phyloP scores from a whole-genome alignment of 37 sponge, comb jelly and placozoan genomes.

The Aplysina aerophoba region DNA sequence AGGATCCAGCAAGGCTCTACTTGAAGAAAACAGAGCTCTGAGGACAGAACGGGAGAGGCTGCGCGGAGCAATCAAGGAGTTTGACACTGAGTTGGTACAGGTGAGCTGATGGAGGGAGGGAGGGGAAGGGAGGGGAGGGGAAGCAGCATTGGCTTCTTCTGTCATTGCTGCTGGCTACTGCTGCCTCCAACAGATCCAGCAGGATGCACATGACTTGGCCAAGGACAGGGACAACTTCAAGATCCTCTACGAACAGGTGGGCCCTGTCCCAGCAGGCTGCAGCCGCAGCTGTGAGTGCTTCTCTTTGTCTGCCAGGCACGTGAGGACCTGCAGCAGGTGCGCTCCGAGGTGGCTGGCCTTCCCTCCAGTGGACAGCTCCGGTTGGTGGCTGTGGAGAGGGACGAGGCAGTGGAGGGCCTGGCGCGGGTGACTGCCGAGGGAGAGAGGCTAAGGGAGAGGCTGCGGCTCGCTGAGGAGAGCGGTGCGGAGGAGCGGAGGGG shows the following conservation, averaged over 20 bases:
- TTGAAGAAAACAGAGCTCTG: constrained; percentile 43
- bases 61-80: constrained; percentile 53
- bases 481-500: constrained; percentile 44
- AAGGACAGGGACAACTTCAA: constrained; percentile 92
- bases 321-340: constrained; percentile 16
- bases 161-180: no score
- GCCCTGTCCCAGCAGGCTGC: not conserved
- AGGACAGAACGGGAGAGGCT: constrained; percentile 79
- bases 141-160: not conserved
- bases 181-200: constrained; percentile 72
- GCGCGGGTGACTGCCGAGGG: constrained; percentile 42
- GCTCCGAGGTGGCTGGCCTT: not conserved
- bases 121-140: not conserved
- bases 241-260: constrained; percentile 91
- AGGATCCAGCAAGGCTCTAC: constrained; percentile 25
- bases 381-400: constrained; percentile 75
- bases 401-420: constrained; percentile 68
- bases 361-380: constrained; percentile 32
- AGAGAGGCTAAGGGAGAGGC: constrained; percentile 47
- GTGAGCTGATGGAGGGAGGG: not conserved
- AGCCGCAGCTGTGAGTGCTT: not conserved
- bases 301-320: not conserved
- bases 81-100: constrained; percentile 71
- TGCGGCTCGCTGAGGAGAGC: constrained; percentile 36
- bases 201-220: constrained; percentile 69